Percentiles rank a stretch among this genome's conserved stretches.
Conservation (phyloP, 2,113 vertebrate species). For the Phalacrocorax pelagicus region DNA sequence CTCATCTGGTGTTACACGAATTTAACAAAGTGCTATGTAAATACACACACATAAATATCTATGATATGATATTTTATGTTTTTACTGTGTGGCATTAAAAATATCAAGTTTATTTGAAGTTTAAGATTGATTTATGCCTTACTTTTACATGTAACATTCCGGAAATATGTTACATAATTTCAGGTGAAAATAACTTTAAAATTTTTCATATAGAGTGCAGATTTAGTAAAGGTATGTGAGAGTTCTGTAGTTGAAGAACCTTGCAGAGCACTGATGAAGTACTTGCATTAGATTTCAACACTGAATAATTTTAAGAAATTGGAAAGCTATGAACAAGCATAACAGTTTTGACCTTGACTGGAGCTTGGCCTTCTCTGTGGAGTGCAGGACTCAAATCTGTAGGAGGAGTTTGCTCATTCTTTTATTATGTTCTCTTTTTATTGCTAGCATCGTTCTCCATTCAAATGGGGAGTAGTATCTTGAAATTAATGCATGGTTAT, state of each 20-base stretch:
- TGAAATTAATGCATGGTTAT: not conserved
- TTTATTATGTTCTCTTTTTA: not conserved
- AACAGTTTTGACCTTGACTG: not conserved
- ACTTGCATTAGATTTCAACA: not conserved
- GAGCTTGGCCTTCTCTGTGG: not conserved
- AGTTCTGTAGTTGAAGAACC: not conserved
- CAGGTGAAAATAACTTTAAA: not conserved
- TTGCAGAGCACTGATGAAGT: not conserved
- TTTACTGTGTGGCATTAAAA: not conserved
- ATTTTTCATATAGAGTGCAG: not conserved
- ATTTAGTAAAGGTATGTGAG: not conserved
- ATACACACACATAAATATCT: not conserved
- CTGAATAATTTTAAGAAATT: not conserved
- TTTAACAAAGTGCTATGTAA: not conserved
- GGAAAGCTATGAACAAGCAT: not conserved
- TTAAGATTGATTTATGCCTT: not conserved
- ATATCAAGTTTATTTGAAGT: not conserved
- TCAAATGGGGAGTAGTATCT: not conserved
- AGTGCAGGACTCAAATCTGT: not conserved
- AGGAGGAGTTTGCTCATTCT: not conserved
- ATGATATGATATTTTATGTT: not conserved
- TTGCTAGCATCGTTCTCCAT: not conserved
- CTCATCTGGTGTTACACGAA: not conserved
- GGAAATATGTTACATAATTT: not conserved
- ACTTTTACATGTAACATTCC: not conserved